A percentile compares a stretch with the other conserved stretches of the same genome.
These are phyloP conservation scores for Pyrochroa serraticornis DNA, from an alignment of 2,888 invertebrate species.

Conservation along the genomic window DNA sequence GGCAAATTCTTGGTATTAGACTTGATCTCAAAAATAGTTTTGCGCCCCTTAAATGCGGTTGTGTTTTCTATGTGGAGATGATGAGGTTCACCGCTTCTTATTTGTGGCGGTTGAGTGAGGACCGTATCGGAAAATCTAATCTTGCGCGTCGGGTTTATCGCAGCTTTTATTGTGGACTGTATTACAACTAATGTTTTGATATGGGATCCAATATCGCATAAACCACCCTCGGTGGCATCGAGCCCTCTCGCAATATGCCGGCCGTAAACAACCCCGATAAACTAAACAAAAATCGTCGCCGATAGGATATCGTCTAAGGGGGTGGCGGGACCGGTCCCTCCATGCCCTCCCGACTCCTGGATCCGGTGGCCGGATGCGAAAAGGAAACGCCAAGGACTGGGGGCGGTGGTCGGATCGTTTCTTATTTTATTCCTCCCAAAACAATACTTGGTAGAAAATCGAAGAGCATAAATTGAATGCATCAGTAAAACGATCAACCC, in stretches of 20 bases:
- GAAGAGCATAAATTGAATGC: conserved; percentile 56
- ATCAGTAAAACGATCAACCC: conserved; percentile 54
- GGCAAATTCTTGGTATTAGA: too few relatives aligned
- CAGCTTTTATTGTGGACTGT: conserved; percentile 18
- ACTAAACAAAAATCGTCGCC: conserved; percentile 49
- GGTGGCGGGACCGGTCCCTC: conserved; percentile 30
- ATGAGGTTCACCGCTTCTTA: too few relatives aligned
- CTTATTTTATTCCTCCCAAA: conserved; percentile 36
- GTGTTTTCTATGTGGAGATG: too few relatives aligned
- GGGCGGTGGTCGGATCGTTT: conserved; percentile 18
- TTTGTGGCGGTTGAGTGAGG: too few relatives aligned
- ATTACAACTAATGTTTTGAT: conserved; percentile 45
- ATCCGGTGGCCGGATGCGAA: conserved; percentile 20
- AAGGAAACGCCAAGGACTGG: conserved; percentile 8
- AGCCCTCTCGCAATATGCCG: conserved; percentile 46
- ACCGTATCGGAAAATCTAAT: neutral
- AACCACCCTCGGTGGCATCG: conserved; percentile 42
- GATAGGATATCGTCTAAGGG: conserved; percentile 40
- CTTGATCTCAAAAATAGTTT: too few relatives aligned
- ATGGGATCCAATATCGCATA: conserved; percentile 48
- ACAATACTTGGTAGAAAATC: conserved; percentile 35
- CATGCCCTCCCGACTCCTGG: neutral
- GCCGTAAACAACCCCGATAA: conserved; percentile 50
- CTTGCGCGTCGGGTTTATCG: conserved; percentile 3
- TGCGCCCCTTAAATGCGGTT: too few relatives aligned